Evolutionary conservation across 2,888 invertebrate species (phyloP), one percentile per base, ranked within the genome.

Genomic region (Galeruca laticollis): DNA sequence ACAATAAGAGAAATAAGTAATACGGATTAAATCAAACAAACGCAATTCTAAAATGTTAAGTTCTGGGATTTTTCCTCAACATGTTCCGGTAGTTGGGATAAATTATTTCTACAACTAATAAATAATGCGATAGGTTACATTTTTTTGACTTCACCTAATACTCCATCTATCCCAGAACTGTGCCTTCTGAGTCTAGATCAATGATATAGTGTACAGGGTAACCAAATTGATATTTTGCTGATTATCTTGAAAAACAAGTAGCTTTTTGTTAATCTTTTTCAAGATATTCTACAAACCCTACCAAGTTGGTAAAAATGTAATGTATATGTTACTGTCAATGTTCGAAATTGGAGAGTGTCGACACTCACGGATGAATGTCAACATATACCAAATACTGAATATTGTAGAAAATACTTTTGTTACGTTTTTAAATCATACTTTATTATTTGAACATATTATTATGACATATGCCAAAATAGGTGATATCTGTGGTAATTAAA

Each of bases 161-260:
- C 49, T 37, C 59, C 37, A 59, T 13, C 66, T 66, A 66, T 51
- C 49, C 59, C 65, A 60, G 11, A 59, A 47, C 20, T 59, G 65
- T 66, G 65, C 65, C 59, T 31, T 40, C 65, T 66, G 59, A 57
- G 1, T 66, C 65, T 66, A 66, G 21, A 43, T 59, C 49, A 66
- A 66, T 37, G 35, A 11, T 49, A 59, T 40, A 66, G 51, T 59
- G 59, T 51, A 21, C 1, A 26, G 26, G 26, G 26, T 26, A 26
- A 26, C 26, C 26, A 26, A 26, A 26, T 26, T 26, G 26, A 26
- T 26, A 26, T 26, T 26, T 26, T 5, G 2, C 43, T 43, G 13
- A 1, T 43, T 13, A n/a, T 43, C 15, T 13, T 40, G 4, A 40
- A 40, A 26, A 26, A 26, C 26, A 26, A 40, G 10, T 13, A 13